phyloP scores from a whole-genome alignment of 2,113 vertebrate species.

The Oenanthe melanoleuca region DNA sequence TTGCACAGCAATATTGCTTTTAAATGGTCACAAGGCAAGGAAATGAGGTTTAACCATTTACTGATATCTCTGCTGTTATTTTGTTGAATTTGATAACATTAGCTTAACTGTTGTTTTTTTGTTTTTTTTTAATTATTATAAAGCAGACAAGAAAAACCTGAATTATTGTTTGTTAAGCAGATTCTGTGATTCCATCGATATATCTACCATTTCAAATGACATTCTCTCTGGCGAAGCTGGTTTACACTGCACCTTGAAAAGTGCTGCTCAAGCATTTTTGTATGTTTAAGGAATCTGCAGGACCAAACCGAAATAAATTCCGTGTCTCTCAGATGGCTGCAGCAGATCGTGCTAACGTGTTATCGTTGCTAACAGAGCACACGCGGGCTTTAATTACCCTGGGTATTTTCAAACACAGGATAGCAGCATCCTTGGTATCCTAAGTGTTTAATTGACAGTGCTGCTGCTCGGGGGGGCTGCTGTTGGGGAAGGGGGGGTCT shows the following conservation, averaged over 20 bases:
- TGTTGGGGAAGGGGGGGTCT: fast-evolving
- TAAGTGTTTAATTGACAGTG: neutral
- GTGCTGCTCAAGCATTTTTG: constrained; percentile 26
- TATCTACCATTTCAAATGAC: constrained; percentile 42
- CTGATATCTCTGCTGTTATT: constrained; percentile 15
- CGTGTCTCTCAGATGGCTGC: neutral
- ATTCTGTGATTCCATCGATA: constrained; percentile 38
- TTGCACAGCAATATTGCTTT: constrained; percentile 57
- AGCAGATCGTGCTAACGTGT: neutral
- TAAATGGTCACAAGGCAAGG: constrained; percentile 65
- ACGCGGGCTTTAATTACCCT: constrained; percentile 3
- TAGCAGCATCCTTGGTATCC: neutral
- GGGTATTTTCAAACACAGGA: neutral
- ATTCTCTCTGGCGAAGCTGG: constrained; percentile 63
- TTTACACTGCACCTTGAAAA: constrained; percentile 49
- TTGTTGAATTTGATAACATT: constrained; percentile 26
- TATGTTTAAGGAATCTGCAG: constrained; percentile 33
- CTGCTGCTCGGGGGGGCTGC: neutral
- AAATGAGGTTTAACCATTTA: constrained; percentile 64
- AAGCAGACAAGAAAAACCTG: constrained; percentile 21
- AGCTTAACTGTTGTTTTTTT: neutral
- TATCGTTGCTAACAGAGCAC: neutral
- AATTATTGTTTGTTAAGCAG: constrained; percentile 53
- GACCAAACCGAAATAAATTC: neutral
- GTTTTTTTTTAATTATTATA: neutral